Percentiles rank a stretch among this genome's conserved stretches.
These are phyloP conservation scores for Melipona beecheii DNA, from an alignment of 2,888 invertebrate genomes.

Conservation along the genomic window DNA sequence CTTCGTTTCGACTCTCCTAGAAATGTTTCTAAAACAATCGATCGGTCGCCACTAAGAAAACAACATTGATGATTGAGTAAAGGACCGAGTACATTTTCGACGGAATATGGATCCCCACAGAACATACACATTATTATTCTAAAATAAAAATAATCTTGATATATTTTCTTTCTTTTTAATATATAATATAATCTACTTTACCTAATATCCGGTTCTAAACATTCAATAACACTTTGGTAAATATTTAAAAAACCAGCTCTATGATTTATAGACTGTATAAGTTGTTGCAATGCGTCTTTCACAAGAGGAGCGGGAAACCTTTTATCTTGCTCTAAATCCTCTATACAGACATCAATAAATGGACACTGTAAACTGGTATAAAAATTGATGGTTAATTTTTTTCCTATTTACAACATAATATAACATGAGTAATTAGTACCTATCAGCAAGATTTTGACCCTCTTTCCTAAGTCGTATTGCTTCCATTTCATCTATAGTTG, in stretches of 20 bases:
- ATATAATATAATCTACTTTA: constrained; percentile 76
- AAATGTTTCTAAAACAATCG: constrained; percentile 96
- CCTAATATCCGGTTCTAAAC: constrained; percentile 94
- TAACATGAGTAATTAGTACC: constrained; percentile 84
- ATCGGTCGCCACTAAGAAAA: constrained; percentile 93
- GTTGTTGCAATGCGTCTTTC: constrained; percentile 89
- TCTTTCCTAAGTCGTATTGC: constrained; percentile 93
- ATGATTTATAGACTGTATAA: constrained; percentile 91
- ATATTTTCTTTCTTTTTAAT: neutral
- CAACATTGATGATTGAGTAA: constrained; percentile 94
- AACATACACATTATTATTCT: constrained; percentile 98
- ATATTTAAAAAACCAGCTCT: constrained; percentile 90
- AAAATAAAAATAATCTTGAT: constrained; percentile 26
- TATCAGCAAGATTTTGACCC: constrained; percentile 95
- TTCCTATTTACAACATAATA: neutral
- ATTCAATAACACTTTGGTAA: constrained; percentile 91
- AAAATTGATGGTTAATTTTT: constrained; percentile 19
- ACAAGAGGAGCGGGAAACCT: constrained; percentile 88
- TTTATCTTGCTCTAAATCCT: constrained; percentile 85
- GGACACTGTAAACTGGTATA: constrained; percentile 91
- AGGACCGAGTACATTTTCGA: constrained; percentile 95
- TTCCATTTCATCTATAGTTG: constrained; percentile 93
- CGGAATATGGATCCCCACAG: constrained; percentile 97
- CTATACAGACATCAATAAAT: constrained; percentile 91
- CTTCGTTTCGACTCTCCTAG: constrained; percentile 95